phyloP scores from a whole-genome alignment of 1,140 invertebrate species.

The Atta texana region DNA sequence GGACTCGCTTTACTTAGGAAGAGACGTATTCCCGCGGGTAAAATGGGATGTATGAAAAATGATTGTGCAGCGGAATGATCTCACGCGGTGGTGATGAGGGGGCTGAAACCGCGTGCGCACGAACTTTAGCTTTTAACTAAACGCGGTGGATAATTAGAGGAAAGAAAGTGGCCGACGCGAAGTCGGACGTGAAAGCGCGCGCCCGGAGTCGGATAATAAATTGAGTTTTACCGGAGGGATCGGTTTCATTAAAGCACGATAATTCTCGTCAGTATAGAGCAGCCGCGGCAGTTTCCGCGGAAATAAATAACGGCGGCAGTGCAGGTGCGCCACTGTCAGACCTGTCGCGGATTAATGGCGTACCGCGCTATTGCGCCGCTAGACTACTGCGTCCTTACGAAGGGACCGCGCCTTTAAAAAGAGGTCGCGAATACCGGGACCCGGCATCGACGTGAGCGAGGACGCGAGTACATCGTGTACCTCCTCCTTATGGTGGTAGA shows the following conservation, averaged over 20 bases:
- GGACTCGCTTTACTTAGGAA: not conserved
- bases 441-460: conserved; percentile 37
- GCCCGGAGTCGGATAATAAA: conserved; percentile 50
- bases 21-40: not conserved
- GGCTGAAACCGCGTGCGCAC: not conserved
- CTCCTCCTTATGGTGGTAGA: conserved; percentile 13
- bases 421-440: conserved; percentile 1
- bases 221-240: conserved; percentile 56
- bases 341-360: conserved; percentile 51
- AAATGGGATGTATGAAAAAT: conserved; percentile 45
- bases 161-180: conserved; percentile 38
- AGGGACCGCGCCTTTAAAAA: conserved; percentile 32
- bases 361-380: conserved; percentile 3
- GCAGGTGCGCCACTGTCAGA: conserved; percentile 65
- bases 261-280: conserved; percentile 62
- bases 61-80: conserved; percentile 35
- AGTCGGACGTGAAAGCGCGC: conserved; percentile 39
- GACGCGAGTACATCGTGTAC: conserved; percentile 24
- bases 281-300: conserved; percentile 43
- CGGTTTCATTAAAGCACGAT: conserved; percentile 63
- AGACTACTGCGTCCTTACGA: conserved; percentile 33
- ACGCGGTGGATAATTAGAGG: conserved; percentile 43
- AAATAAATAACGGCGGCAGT: conserved; percentile 64
- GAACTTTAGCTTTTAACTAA: conserved; percentile 36
- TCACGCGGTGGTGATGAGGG: not conserved